phyloP scores from a whole-genome alignment of 2,113 vertebrate species.

The Microtus richardsoni region DNA sequence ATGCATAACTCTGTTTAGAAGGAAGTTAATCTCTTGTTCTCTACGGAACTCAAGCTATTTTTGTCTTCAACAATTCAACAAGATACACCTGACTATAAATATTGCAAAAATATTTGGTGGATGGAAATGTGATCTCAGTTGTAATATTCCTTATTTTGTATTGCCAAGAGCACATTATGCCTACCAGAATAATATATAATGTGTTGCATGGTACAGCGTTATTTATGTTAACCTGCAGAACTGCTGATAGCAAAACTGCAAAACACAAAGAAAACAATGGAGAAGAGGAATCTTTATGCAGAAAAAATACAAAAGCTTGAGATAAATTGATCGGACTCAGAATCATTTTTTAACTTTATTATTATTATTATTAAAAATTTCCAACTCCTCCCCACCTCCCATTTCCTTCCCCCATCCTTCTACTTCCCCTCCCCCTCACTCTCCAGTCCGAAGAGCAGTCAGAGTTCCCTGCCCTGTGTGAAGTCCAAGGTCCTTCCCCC shows the following conservation, averaged over 20 bases:
- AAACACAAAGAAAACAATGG: conserved; percentile 75
- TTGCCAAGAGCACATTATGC: conserved; percentile 81
- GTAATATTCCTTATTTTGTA: conserved; percentile 84
- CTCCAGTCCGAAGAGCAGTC: too few species aligned
- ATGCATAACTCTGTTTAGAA: not conserved
- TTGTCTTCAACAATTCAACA: conserved; percentile 1
- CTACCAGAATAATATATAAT: conserved; percentile 83
- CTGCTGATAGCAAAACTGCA: conserved; percentile 78
- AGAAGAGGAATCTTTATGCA: conserved; percentile 63
- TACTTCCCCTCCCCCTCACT: too few species aligned
- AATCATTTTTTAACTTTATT: conserved; percentile 53
- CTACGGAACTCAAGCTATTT: conserved; percentile 31
- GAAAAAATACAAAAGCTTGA: not conserved
- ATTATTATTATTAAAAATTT: too few species aligned
- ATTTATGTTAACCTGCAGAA: conserved; percentile 82
- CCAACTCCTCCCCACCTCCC: too few species aligned
- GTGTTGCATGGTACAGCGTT: conserved; percentile 78
- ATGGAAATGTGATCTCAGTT: conserved; percentile 81
- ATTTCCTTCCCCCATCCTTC: too few species aligned
- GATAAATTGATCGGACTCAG: conserved; percentile 45
- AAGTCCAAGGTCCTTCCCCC: too few species aligned
- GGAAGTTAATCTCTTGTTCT: not conserved
- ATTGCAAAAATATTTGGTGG: conserved; percentile 84
- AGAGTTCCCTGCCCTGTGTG: too few species aligned
- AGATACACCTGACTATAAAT: conserved; percentile 70